Base-by-base conservation (phyloP, 2,113 vertebrate species). In the Neotoma lepida region DNA sequence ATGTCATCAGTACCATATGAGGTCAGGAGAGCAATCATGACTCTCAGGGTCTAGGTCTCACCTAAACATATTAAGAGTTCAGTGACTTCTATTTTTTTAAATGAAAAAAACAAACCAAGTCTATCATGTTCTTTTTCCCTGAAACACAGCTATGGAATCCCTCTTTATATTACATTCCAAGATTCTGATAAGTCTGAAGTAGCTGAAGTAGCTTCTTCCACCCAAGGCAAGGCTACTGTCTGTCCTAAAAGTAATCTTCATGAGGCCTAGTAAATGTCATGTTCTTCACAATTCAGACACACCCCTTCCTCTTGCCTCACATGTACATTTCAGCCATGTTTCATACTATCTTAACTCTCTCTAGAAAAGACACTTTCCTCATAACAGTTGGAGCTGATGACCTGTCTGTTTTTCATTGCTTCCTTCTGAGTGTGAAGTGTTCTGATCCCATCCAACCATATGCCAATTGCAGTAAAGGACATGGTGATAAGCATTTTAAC, bases 1-100 rank as follows among this genome's bases (percentile, higher is more conserved):
- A 26, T 63, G 41, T 94, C 91, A 96, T 71, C 71, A 89, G 54
- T 94, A 64, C 73, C 30, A 86, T 96, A 94, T 95, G 93, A 96
- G 93, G 93, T 93, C 91, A 90, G 93, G 86, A 97, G 93, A 95
- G 94, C 41, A 78, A 89, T 91, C 86, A 64, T 15, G 39, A 90
- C 86, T 94, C 90, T 68, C 46, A 51, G 56, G 86, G 82, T 95
- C 81, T 33, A 54, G 39, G 17, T 39, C 2, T 70, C 35, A 70
- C 33, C 33, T n/a, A 68, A 70, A n/a, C 17, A 39, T 17, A 70
- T 70, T 70, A n/a, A 71, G 54, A 90, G 12, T 73, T 95, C 90
- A 95, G 54, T 89, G 68, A 86, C 77, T 92, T 82, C 58, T 35
- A 70, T 70, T 58, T 22, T 33, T 82, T 96, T n/a, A 86, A 41